A percentile compares a stretch with the other conserved stretches of the same genome.
Evolutionary conservation across 1,140 invertebrate genomes (phyloP).

Genomic region (Sipha flava): DNA sequence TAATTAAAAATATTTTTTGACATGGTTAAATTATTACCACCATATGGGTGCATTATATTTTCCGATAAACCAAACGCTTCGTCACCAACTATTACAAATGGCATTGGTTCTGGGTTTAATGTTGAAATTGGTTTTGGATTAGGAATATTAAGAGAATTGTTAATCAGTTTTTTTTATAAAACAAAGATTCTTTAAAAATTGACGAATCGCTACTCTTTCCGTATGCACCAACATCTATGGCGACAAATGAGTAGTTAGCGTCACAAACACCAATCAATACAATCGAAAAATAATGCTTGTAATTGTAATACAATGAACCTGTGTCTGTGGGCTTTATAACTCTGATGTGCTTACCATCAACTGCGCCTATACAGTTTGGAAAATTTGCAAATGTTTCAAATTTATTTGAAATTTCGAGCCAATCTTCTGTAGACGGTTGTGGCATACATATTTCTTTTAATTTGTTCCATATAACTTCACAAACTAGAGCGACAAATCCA

Average conservation of each 20-base stretch:
- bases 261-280: constrained; percentile 36
- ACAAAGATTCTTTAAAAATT: constrained; percentile 14
- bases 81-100: constrained; percentile 40
- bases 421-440: constrained; percentile 26
- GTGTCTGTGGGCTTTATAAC: constrained; percentile 40
- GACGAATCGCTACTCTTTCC: constrained; percentile 14
- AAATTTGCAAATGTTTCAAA: constrained; percentile 8
- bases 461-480: constrained; percentile 33
- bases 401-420: neutral
- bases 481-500: constrained; percentile 35
- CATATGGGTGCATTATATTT: constrained; percentile 40
- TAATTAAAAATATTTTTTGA: constrained; percentile 41
- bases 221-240: constrained; percentile 1
- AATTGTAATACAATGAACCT: constrained; percentile 45
- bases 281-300: constrained; percentile 46
- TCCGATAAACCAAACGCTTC: constrained; percentile 44
- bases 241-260: neutral
- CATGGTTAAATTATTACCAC: constrained; percentile 12
- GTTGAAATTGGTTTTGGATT: neutral
- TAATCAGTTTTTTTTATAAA: constrained; percentile 23
- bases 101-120: neutral
- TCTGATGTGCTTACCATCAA: constrained; percentile 19
- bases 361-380: neutral
- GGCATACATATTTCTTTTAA: constrained; percentile 34
- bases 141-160: neutral